Evolutionary conservation across 1,140 invertebrate species (phyloP).

Genomic region (Antheraea pernyi): DNA sequence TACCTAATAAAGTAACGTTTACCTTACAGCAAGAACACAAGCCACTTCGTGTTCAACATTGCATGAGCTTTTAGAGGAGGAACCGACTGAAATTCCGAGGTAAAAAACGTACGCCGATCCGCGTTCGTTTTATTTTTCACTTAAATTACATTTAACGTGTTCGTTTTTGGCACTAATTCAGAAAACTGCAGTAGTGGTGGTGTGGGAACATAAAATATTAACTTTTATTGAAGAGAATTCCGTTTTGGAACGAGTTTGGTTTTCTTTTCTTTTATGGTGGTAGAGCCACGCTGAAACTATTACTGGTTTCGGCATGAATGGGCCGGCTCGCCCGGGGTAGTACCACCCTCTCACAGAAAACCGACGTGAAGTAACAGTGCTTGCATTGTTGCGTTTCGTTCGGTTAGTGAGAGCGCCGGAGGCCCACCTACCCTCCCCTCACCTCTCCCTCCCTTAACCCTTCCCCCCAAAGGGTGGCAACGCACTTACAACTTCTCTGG

Average conservation of each 20-base stretch:
- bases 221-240: not conserved
- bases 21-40: slow-evolving; percentile 69
- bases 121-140: slow-evolving; percentile 26
- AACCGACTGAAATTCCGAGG: slow-evolving; percentile 73
- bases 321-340: too few relatives aligned
- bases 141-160: slow-evolving; percentile 31
- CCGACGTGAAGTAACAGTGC: too few relatives aligned
- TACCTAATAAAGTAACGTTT: not conserved
- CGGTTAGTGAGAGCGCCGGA: too few relatives aligned
- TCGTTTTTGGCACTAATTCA: slow-evolving; percentile 38
- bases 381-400: too few relatives aligned
- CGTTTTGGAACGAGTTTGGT: slow-evolving; percentile 6
- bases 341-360: too few relatives aligned
- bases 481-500: too few relatives aligned
- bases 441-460: too few relatives aligned
- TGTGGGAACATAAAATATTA: slow-evolving; percentile 15
- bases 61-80: slow-evolving; percentile 75
- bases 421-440: too few relatives aligned
- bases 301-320: too few relatives aligned
- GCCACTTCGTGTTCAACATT: slow-evolving; percentile 78
- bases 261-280: not conserved
- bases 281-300: too few relatives aligned
- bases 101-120: slow-evolving; percentile 21
- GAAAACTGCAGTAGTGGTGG: slow-evolving; percentile 17
- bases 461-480: too few relatives aligned